phyloP scores from a whole-genome alignment of 2,113 vertebrate genomes.

The Theristicus caerulescens region DNA sequence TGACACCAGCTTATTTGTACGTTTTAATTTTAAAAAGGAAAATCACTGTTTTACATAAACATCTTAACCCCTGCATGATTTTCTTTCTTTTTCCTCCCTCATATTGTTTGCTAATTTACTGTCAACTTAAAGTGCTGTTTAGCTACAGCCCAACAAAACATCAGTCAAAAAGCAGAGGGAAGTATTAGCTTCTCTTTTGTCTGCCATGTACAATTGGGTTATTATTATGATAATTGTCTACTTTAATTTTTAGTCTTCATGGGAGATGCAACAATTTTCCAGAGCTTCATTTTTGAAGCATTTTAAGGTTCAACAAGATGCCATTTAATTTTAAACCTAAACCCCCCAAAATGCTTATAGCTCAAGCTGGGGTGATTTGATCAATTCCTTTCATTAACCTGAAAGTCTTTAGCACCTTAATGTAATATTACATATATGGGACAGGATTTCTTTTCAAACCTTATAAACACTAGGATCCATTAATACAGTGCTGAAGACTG shows the following conservation, averaged over 20 bases:
- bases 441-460: conserved; percentile 13
- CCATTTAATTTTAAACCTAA: conserved; percentile 32
- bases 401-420: conserved; percentile 29
- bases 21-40: conserved; percentile 78
- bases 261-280: conserved; percentile 50
- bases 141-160: conserved; percentile 55
- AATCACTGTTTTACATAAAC: conserved; percentile 74
- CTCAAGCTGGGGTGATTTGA: neutral
- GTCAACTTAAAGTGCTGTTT: conserved; percentile 59
- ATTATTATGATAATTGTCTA: conserved; percentile 58
- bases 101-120: conserved; percentile 68
- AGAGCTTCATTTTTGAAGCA: conserved; percentile 14
- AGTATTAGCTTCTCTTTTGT: conserved; percentile 67
- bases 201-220: conserved; percentile 45
- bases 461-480: conserved; percentile 12
- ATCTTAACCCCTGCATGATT: conserved; percentile 57
- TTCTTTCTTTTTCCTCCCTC: conserved; percentile 28
- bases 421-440: neutral
- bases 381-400: conserved; percentile 34
- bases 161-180: conserved; percentile 54
- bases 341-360: neutral
- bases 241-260: conserved; percentile 63
- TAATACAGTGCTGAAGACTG: conserved; percentile 45
- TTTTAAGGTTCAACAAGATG: conserved; percentile 28
- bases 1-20: conserved; percentile 79